Base-by-base conservation (phyloP, 1,140 invertebrate species). In the Diploscapter pachys region DNA sequence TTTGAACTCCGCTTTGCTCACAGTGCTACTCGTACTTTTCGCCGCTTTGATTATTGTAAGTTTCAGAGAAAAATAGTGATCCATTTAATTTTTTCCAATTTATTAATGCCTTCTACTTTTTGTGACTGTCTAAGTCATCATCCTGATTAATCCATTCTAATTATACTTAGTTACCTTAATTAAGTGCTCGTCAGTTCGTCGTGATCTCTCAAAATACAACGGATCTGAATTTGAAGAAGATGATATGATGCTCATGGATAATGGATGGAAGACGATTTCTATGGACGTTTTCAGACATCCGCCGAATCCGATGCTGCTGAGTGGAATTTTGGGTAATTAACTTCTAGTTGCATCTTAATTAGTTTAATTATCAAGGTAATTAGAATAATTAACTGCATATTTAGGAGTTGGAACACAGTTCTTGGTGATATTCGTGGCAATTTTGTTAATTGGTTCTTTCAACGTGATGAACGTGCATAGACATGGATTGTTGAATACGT, bases 181-280 rank as follows among this genome's bases (percentile, higher is more conserved):
- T 71, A 61, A 31, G 31, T 31, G 31, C 31, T 69, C 54, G 52
- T 68, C 63, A 11, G 63, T 57, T 49, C 61, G 48, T 72, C 31
- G 52, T 48, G 48, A 71, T 66, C 9, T 48, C 31, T 72, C 71
- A 11, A 9, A 63, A 4, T 71, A 72, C 31, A n/a, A 53, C 59
- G 63, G 63, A 65, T 31, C 13, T 8, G 8, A 65, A 13, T 52
- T 64, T 64, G 48, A 48, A n/a, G 4, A 71, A 8, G 71, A 72
- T 31, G 71, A 72, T 31, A 31, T 31, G 4, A 31, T 72, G 31
- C 31, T n/a, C 54, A 48, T 54, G 5, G 71, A 72, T 31, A 72
- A 53, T 72, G 71, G 71, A 71, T 72, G 71, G 71, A 72, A 72
- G 52, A 56, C 57, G 4, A 62, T 72, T n/a, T 31, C n/a, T 9